Conservation (phyloP, 2,113 vertebrate species). For the Rhagologus leucostigma region DNA sequence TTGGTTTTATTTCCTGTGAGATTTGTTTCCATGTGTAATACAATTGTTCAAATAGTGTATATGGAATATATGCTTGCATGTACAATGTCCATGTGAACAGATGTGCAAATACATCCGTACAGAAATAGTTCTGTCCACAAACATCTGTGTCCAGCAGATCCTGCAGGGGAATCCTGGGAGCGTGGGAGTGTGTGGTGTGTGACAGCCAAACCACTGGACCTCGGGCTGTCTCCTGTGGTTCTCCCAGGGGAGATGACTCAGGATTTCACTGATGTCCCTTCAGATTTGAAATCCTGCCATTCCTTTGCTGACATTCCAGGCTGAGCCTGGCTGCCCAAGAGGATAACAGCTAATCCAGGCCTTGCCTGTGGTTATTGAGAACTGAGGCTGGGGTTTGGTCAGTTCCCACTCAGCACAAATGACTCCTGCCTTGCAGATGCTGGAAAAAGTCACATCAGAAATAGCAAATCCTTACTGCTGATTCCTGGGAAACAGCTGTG, state of each 20-base stretch:
- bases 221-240: neutral
- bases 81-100: fast-evolving
- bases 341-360: neutral
- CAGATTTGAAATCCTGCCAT: neutral
- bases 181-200: neutral
- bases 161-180: neutral
- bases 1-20: neutral
- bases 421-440: neutral
- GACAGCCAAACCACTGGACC: neutral
- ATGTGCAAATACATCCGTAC: neutral
- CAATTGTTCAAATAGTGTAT: fast-evolving
- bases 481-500: neutral
- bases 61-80: neutral
- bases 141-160: neutral
- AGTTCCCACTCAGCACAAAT: neutral
- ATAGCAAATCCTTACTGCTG: neutral
- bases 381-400: neutral
- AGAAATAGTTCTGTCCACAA: neutral
- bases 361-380: neutral
- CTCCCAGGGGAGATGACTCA: neutral
- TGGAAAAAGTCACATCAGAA: neutral
- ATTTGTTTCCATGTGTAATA: neutral
- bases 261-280: neutral
- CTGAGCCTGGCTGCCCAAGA: neutral
- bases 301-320: neutral